Evolutionary conservation across 2,888 invertebrate species (phyloP).

Genomic region (Apamea anceps): DNA sequence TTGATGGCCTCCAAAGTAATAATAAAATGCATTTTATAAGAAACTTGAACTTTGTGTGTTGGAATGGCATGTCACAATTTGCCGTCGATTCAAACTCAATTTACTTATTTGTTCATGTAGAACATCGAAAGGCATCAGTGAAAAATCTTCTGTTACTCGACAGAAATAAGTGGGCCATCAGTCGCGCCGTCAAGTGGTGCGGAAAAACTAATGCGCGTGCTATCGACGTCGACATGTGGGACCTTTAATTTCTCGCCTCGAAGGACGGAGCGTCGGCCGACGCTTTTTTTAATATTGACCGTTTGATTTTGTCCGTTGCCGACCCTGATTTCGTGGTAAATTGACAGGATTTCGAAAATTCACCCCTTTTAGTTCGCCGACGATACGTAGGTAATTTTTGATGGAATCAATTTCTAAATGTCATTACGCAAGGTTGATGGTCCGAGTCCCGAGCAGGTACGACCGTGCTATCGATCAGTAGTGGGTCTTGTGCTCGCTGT

Average conservation of each 20-base stretch:
- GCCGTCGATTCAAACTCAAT: slow-evolving; percentile 48
- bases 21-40: background rate
- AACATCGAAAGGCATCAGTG: slow-evolving; percentile 56
- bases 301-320: slow-evolving; percentile 72
- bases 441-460: background rate
- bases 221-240: slow-evolving; percentile 72
- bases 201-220: slow-evolving; percentile 75
- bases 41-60: background rate
- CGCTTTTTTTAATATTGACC: slow-evolving; percentile 75
- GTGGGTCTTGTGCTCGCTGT: background rate
- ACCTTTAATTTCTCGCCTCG: slow-evolving; percentile 83
- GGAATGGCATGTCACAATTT: slow-evolving; percentile 7
- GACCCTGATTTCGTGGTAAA: slow-evolving; percentile 65
- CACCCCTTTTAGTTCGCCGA: slow-evolving; percentile 57
- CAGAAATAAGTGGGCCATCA: slow-evolving; percentile 61
- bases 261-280: slow-evolving; percentile 67
- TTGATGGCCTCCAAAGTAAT: slow-evolving; percentile 3
- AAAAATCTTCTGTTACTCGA: slow-evolving; percentile 47
- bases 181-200: slow-evolving; percentile 64
- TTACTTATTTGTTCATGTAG: slow-evolving; percentile 57
- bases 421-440: slow-evolving; percentile 9
- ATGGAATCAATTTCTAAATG: slow-evolving; percentile 56
- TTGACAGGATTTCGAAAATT: slow-evolving; percentile 68
- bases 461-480: background rate
- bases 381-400: slow-evolving; percentile 53